Evolutionary conservation across 2,888 invertebrate genomes (phyloP), one percentile per base, ranked within the genome.

Genomic region (Furcula furcula): DNA sequence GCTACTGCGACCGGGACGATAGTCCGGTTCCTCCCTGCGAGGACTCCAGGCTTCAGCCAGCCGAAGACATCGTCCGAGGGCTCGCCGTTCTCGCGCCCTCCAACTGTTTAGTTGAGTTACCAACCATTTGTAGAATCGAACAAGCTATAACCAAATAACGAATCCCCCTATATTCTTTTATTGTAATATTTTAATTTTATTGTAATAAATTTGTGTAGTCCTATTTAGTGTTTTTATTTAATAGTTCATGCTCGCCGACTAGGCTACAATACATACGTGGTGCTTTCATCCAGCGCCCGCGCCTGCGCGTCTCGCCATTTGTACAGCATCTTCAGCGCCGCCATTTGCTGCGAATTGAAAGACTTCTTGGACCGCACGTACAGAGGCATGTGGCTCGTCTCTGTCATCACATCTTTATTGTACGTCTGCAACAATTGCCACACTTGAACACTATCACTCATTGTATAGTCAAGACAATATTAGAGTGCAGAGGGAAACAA

Each of bases 221-320:
- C n/a, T n/a, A n/a, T n/a, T n/a, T n/a, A n/a, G n/a, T n/a, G n/a
- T n/a, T n/a, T n/a, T n/a, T n/a, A n/a, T n/a, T n/a, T n/a, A n/a
- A n/a, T n/a, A n/a, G n/a, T n/a, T n/a, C n/a, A n/a, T n/a, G n/a
- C n/a, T n/a, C n/a, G n/a, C n/a, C n/a, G n/a, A n/a, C n/a, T n/a
- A n/a, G n/a, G n/a, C n/a, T n/a, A n/a, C n/a, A 5, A 9, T n/a
- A 12, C 87, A 76, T 72, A 94, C 91, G 93, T 93, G 23, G 91
- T 91, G 70, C 98, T 98, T 77, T 99, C 99, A 78, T 99, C 99
- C 65, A 97, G 94, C 34, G 90, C 78, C 15, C 99, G 87, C 0
- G 98, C 97, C 4, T 93, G 89, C 9, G 83, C 65, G 76, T 99
- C 98, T 27, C 99, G 90, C 99, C 99, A 99, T 30, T 90, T 89